A percentile compares a stretch with the other conserved stretches of the same genome.
Conservation (phyloP, 2,888 invertebrate species). For the Andrena fulva region DNA sequence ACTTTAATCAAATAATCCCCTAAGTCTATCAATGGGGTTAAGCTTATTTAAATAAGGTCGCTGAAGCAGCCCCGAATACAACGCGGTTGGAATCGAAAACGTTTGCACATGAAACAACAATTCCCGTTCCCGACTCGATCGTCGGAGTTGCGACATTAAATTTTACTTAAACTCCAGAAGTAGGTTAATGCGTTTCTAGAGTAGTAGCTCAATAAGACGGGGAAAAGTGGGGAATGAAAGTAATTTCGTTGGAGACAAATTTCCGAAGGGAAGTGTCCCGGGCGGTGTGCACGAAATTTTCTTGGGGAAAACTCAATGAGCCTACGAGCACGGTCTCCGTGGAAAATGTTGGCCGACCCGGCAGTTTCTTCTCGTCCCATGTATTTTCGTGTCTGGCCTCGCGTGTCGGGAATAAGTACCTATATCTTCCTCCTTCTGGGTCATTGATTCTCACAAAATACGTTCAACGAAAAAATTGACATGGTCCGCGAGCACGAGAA, state of each 20-base stretch:
- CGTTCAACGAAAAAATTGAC: not conserved
- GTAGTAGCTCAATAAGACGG: conserved; percentile 34
- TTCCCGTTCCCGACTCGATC: conserved; percentile 17
- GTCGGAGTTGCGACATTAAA: conserved; percentile 45
- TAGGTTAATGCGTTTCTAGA: conserved; percentile 54
- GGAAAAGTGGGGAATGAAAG: conserved; percentile 21
- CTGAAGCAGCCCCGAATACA: not conserved
- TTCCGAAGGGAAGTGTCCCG: conserved; percentile 23
- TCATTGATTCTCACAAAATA: conserved; percentile 30
- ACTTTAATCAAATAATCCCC: conserved; percentile 34
- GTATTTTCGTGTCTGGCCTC: not conserved
- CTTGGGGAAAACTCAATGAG: conserved; percentile 11
- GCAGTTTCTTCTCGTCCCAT: not conserved
- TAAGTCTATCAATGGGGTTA: conserved; percentile 16
- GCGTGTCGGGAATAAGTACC: conserved; percentile 18
- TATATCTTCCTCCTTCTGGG: not conserved
- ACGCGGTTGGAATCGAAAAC: conserved; percentile 26
- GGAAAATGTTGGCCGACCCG: conserved; percentile 3
- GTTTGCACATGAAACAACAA: conserved; percentile 44
- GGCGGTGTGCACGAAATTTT: conserved; percentile 27
- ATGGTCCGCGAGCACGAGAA: not conserved
- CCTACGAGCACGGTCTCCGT: conserved; percentile 27
- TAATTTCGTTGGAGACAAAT: conserved; percentile 34
- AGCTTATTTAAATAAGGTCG: conserved; percentile 20
- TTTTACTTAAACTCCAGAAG: conserved; percentile 57